Evolutionary conservation across 1,140 invertebrate species (phyloP).

Genomic region (Calycopis cecrops): DNA sequence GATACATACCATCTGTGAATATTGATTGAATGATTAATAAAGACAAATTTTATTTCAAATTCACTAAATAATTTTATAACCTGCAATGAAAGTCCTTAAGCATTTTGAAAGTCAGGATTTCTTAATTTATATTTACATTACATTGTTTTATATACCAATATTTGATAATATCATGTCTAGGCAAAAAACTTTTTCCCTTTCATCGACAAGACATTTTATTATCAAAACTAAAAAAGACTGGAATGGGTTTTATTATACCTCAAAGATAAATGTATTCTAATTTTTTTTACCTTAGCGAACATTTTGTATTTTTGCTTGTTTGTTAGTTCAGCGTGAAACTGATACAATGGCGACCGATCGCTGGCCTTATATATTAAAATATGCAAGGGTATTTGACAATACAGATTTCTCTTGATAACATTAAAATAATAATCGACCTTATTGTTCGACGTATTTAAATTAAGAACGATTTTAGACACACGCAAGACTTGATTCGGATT

Average conservation of each 20-base stretch:
- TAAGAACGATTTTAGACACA: background rate
- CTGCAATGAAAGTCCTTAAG: no score
- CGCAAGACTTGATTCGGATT: no score
- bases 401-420: background rate
- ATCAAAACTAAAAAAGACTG: no score
- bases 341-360: conserved; percentile 35
- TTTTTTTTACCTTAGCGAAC: conserved; percentile 42
- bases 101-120: no score
- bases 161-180: no score
- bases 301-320: conserved; percentile 33
- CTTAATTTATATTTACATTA: no score
- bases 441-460: conserved; percentile 8
- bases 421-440: conserved; percentile 4
- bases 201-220: no score
- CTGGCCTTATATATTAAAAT: conserved; percentile 46
- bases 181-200: no score
- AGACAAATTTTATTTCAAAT: no score
- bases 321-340: conserved; percentile 29
- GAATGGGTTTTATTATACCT: background rate
- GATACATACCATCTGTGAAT: conserved; percentile 38
- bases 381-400: conserved; percentile 10
- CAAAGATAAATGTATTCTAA: background rate
- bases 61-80: no score
- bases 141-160: no score
- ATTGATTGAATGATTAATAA: background rate